Conservation (phyloP, 92 coral and sea anemone species). For the Anthopleura xanthogrammica region DNA sequence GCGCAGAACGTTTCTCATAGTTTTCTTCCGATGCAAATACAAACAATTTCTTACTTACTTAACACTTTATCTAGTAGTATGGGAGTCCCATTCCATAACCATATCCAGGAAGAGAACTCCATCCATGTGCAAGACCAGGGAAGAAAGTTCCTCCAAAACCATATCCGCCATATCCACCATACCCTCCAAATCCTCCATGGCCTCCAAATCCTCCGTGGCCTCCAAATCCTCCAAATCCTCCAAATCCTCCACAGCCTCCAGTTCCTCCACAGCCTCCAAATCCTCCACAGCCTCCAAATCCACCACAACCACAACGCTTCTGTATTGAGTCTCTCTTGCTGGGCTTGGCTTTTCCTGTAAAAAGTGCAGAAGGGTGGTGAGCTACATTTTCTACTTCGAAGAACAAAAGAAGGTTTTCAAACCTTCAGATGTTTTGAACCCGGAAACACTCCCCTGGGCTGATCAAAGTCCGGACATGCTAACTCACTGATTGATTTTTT, state of each 20-base stretch:
- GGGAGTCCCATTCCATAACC: slow-evolving; percentile 21
- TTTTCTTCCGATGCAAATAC: too few relatives aligned
- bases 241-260: slow-evolving; percentile 40
- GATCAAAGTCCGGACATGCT: too few relatives aligned
- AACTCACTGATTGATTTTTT: too few relatives aligned
- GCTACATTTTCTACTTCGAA: too few relatives aligned
- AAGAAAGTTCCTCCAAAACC: slow-evolving; percentile 39
- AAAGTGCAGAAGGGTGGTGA: not conserved
- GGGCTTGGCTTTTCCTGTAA: not conserved
- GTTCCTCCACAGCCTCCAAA: slow-evolving; percentile 36
- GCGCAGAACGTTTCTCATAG: too few relatives aligned
- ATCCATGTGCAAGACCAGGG: slow-evolving; percentile 22
- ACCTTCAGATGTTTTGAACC: too few relatives aligned
- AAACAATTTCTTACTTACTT: not conserved
- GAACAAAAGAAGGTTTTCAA: too few relatives aligned
- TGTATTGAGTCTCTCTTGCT: slow-evolving; percentile 19
- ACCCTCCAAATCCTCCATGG: slow-evolving; percentile 40
- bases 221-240: slow-evolving; percentile 27
- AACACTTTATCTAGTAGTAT: not conserved
- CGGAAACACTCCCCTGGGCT: too few relatives aligned
- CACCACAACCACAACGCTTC: slow-evolving; percentile 33
- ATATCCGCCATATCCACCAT: slow-evolving; percentile 60
- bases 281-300: slow-evolving; percentile 19
- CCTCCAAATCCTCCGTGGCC: slow-evolving; percentile 44
- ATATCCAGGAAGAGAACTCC: not conserved